Evolutionary conservation across 2,797 vertebrate genomes (phyloP), one percentile per base, ranked within the genome.

Genomic region (Chromobotia macracanthus): DNA sequence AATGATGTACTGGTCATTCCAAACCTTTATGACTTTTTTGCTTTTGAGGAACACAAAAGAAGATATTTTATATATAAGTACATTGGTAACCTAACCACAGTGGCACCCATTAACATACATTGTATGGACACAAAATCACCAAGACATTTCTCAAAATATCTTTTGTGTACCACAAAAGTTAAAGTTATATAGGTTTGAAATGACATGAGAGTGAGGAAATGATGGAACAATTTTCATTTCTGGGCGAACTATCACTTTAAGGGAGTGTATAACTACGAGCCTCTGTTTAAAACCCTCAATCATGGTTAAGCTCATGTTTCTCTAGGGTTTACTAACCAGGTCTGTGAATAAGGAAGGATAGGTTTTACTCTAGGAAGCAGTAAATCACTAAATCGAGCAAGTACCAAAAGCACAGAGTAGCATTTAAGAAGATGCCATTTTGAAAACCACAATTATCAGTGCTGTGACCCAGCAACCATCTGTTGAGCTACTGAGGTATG

Each of bases 371-470:
- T 55, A 28, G 69, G 31, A 46, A 75, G 68, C 46, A 64, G 61
- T 75, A 83, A 77, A 79, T 74, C 76, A 79, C n/a, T 58, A 56
- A 83, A 74, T 81, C 51, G 21, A 66, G 60, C 50, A 77, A 77
- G 41, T 60, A 79, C 70, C 56, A 79, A 77, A 31, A 19, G 23
- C 63, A 53, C 67, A 66, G 73, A 73, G 58, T 74, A 76, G 73
- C 53, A 78, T 48, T 75, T 75, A 80, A 82, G 35, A 41, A 25
- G 70, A 77, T 63, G 56, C 44, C 41, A 67, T 72, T 82, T 69
- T 65, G 51, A 51, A 75, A 58, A 66, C 46, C 66, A 79, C 72
- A 65, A 55, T 41, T 56, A 75, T 58, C 23, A 70, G 28, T 69
- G 46, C 12, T 72, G 58, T 21, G 73, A 82, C 65, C 68, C 75